Evolutionary conservation across 2,888 invertebrate genomes (phyloP), one percentile per base, ranked within the genome.

Genomic region (Petrolisthes cinctipes): DNA sequence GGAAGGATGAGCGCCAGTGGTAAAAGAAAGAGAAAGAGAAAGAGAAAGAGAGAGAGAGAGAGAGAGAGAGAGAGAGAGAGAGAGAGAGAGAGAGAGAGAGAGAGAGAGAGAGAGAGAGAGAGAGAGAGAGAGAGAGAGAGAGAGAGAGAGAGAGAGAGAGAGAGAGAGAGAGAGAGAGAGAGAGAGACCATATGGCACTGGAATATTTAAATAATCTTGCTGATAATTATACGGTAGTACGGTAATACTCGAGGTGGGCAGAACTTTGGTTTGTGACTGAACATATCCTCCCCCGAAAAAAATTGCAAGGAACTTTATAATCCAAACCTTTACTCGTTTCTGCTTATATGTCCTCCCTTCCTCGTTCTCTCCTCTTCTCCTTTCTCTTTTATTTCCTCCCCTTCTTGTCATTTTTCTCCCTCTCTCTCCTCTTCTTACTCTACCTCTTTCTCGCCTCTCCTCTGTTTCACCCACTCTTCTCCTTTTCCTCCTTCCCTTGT

Each of bases 61-160:
- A 71, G 71, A 71, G 14, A 71, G n/a, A 71, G 11, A 71, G 71
- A 71, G 71, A 82, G 14, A 82, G 56, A 57, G 17, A 82, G 56
- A 57, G 61, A 82, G 20, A 82, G 61, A 57, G 14, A 57, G 9
- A 57, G 17, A 68, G 20, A 82, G 23, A 68, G 61, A 68, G n/a
- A 82, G 61, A 68, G 23, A 82, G n/a, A 82, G 23, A 82, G 23
- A 82, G n/a, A 82, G 23, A 68, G 61, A 82, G 61, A 82, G 61
- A 82, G 61, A 82, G 61, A 82, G 57, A 82, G 61, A 82, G 61
- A 82, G 61, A 82, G 61, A 82, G 61, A 82, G 61, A 82, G 61
- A 82, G 61, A 82, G 20, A 82, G 57, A 82, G 57, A 82, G 57
- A 82, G 57, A 82, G 57, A 82, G 57, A 82, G 56, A 82, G 56